Conservation (phyloP, 2,797 vertebrate species). For the Lepus townsendii region DNA sequence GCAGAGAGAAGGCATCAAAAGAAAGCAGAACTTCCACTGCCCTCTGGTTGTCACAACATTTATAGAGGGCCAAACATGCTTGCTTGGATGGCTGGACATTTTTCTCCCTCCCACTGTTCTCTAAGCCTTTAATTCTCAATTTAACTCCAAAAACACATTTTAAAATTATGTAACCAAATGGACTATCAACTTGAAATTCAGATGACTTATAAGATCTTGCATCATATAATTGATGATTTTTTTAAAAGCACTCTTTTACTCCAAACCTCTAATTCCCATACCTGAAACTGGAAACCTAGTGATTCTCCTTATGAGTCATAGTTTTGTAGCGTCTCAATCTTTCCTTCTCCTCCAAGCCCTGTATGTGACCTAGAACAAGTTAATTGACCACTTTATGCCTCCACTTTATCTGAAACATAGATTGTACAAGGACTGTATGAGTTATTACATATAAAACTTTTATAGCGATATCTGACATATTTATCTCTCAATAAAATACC, state of each 20-base stretch:
- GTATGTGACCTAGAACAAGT: background rate
- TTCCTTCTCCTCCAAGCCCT: background rate
- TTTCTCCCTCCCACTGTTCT: background rate
- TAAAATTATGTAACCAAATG: background rate
- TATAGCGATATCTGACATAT: background rate
- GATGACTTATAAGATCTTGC: background rate
- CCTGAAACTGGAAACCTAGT: background rate
- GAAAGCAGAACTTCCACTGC: accelerated
- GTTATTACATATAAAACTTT: conserved; percentile 7
- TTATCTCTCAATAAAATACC: conserved; percentile 3
- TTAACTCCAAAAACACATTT: conserved; percentile 24
- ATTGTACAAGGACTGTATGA: background rate
- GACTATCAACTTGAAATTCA: background rate
- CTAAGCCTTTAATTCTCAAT: background rate
- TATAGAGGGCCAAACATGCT: background rate
- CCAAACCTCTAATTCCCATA: background rate
- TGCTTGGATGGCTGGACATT: background rate
- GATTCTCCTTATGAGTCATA: background rate
- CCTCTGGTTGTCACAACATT: background rate
- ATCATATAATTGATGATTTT: background rate
- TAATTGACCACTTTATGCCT: background rate
- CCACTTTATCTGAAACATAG: background rate
- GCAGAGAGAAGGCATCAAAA: background rate
- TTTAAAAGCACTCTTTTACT: background rate
- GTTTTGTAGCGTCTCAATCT: background rate